Base-by-base conservation (phyloP, 2,888 invertebrate species). In the Panopea generosa region DNA sequence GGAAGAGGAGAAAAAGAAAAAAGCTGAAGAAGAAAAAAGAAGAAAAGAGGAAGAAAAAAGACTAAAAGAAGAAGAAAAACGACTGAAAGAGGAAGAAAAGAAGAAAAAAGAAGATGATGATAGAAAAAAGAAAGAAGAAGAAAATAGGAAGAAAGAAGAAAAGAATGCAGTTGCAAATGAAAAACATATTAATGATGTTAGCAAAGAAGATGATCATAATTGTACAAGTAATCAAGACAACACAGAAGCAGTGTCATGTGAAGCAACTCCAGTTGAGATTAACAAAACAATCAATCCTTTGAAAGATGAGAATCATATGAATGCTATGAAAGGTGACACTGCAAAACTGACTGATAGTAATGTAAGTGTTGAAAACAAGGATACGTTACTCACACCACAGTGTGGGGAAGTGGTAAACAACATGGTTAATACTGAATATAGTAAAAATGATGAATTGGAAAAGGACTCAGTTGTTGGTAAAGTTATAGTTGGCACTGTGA, bases 71-170 rank as follows among this genome's bases (percentile, higher is more conserved):
- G 40, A 65, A 66, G 43, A 40, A 74, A n/a, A n/a, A n/a, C n/a
- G n/a, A n/a, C n/a, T n/a, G 26, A 59, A 73, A 56, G 62, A 84
- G 56, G 62, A 74, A 33, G 75, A 80, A 56, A 62, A 67, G 61
- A 74, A 71, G 61, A 72, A 75, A 29, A 49, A 69, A 66, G 77
- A 68, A 50, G 67, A 77, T 43, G 53, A 56, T 43, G 65, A 70
- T 45, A 70, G 65, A 63, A 20, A 74, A 47, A 29, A 70, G 38
- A 29, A 67, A 45, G 45, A 75, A 22, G 52, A 83, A 74, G 66
- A 52, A 81, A 59, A 66, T 74, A 59, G 66, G 50, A 57, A 60
- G 68, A 50, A 50, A 70, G 55, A 69, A 76, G 56, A 76, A 78
- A 49, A 63, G 72, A 18, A 50, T 68, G 74, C 63, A 62, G 59